These are phyloP conservation scores for Phasia obesa DNA, from an alignment of 2,888 invertebrate genomes.

Conservation along the genomic window DNA sequence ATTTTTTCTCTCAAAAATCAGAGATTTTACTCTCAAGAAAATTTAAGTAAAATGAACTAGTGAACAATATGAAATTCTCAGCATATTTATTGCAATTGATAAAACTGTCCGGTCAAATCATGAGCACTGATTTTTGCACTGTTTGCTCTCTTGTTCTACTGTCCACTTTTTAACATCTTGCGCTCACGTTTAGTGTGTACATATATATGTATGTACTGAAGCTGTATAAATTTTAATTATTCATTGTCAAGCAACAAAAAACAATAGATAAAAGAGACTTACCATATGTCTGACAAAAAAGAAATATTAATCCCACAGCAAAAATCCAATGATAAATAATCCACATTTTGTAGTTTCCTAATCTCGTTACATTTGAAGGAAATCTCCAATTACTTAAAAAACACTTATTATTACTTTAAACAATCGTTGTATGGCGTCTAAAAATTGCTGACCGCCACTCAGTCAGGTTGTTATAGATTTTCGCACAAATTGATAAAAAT, in stretches of 20 bases:
- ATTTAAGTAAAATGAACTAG: too few species aligned
- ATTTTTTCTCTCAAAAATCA: too few species aligned
- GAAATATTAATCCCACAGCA: slow-evolving; percentile 73
- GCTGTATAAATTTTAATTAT: neutral
- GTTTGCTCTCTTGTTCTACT: too few species aligned
- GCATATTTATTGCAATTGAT: too few species aligned
- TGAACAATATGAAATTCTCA: too few species aligned
- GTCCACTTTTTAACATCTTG: too few species aligned
- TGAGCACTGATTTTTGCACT: too few species aligned
- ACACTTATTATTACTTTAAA: neutral
- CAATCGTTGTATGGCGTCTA: neutral
- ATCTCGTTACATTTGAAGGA: neutral
- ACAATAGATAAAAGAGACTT: slow-evolving; percentile 44
- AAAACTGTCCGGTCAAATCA: too few species aligned
- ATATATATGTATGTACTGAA: too few species aligned
- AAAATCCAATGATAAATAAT: slow-evolving; percentile 74
- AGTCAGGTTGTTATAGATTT: slow-evolving; percentile 36
- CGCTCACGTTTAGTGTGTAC: too few species aligned
- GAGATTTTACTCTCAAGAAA: too few species aligned
- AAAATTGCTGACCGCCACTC: too few species aligned
- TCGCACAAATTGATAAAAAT: slow-evolving; percentile 20
- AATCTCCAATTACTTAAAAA: neutral
- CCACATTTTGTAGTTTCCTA: slow-evolving; percentile 71
- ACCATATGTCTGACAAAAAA: slow-evolving; percentile 71
- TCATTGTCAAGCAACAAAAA: neutral